Base-by-base conservation (phyloP, 2,113 vertebrate species). In the Chloebia gouldiae region DNA sequence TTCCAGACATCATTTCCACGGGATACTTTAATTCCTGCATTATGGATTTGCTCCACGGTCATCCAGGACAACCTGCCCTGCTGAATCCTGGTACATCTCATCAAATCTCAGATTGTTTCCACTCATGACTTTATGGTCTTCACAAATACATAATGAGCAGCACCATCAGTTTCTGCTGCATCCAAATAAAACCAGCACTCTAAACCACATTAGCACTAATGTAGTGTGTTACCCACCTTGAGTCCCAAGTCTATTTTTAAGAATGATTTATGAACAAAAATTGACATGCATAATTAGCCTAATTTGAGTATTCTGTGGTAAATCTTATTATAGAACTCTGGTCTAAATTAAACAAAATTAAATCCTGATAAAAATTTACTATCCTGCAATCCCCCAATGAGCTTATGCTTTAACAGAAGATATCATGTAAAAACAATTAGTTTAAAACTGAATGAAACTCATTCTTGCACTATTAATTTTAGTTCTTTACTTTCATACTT, bases 261-360 rank as follows among this genome's bases (percentile, higher is more conserved):
- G 95, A 92, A 89, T 96, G 71, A 96, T 95, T 96, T 94, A 96
- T 92, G 81, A 94, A 69, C 73, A 88, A 96, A 92, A 96, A 89
- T 69, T 90, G 69, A 93, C 95, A 89, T 7, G 68, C 11, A 3
- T 85, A 96, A 96, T 96, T 97, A 92, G 92, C 66, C 47, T 82
- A 95, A 97, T 96, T 77, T 68, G 63, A 88, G 45, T 78, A 93
- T 75, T 90, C 33, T 22, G 13, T n/a, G 45, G 86, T 77, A 96
- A 90, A 94, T 90, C 57, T 94, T 94, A 95, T 94, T 90, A 66
- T 8, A 96, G 80, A 96, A 71, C 35, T 91, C 88, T 87, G 42
- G 25, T 97, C 56, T 92, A 94, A 90, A 95, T 97, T 90, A 96
- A 96, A 92, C 82, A 95, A 76, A 97, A 96, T 96, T 95, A 95